Base-by-base conservation (phyloP, 1,140 invertebrate species). In the Caenorhabditis remanei region DNA sequence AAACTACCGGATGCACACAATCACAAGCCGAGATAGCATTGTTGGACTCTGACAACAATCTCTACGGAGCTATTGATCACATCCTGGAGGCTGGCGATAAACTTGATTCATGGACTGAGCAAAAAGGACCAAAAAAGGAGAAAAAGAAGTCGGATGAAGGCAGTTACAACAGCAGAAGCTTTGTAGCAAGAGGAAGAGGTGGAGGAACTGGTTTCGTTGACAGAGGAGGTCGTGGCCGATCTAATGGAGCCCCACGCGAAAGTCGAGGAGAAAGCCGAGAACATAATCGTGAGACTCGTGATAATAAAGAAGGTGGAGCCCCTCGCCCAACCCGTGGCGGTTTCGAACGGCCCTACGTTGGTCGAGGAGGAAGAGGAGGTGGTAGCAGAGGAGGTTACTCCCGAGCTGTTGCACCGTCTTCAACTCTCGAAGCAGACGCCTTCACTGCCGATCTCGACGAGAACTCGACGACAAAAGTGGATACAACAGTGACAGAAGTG, bases 101-200 rank as follows among this genome's bases (percentile, higher is more conserved):
- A 63, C 53, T 85, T 71, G 87, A 88, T 9, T 88, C 83, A 16
- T 88, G 87, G 87, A 88, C 87, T 46, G 87, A 88, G 46, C 87
- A 85, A n/a, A 88, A 88, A 53, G 86, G 75, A 53, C 32, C 71
- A 14, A 85, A 85, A 46, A 85, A 85, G 55, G 83, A 84, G 13
- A 88, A 88, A 43, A 88, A 88, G 84, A 85, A 88, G 48, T 58
- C 67, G 40, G 87, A 85, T 40, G 87, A 85, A 48, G 84, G 61
- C 46, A 56, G 63, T 48, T 84, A 16, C 13, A 50, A 32, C 85
- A 65, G 58, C 46, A 56, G 67, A 43, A 40, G 24, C 8, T 55
- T 19, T 43, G 16, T 32, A 43, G 65, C 13, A 19, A 86, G 85
- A 79, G 85, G 85, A 56, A 67, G 85, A 85, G 56, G 86, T 50